Conservation (phyloP, 2,113 vertebrate genomes). For the Xerus inauris region DNA sequence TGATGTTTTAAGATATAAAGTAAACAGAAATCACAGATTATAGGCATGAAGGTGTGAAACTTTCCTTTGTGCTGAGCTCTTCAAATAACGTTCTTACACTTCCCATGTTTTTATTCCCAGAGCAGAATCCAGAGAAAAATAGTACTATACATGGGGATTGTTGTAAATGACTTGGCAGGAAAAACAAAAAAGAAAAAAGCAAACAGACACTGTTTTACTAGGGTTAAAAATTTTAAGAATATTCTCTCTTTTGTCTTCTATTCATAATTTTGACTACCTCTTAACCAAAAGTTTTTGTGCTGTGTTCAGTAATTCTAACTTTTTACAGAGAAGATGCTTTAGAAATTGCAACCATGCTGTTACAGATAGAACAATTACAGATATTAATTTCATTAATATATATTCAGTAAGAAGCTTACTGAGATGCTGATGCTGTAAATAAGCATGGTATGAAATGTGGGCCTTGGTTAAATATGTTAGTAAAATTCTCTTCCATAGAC, state of each 20-base stretch:
- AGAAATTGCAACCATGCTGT: neutral
- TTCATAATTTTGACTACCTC: neutral
- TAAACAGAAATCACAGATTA: neutral
- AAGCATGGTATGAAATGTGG: neutral
- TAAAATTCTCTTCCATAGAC: neutral
- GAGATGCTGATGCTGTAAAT: neutral
- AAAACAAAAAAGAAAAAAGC: neutral
- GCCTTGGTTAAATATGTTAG: neutral
- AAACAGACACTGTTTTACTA: neutral
- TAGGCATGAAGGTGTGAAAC: neutral
- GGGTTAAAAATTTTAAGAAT: neutral
- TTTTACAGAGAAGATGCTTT: conserved; percentile 1
- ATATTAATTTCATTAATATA: neutral
- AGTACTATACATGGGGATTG: neutral
- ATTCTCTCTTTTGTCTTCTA: neutral
- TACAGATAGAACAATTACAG: neutral
- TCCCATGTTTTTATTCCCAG: conserved; percentile 43
- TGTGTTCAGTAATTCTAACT: neutral
- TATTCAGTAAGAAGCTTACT: neutral
- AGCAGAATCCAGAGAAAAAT: conserved; percentile 25
- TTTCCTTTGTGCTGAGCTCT: neutral
- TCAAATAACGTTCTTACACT: neutral
- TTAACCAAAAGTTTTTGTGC: neutral
- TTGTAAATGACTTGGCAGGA: neutral
- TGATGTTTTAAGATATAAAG: conserved; percentile 23